Evolutionary conservation across 2,888 invertebrate genomes (phyloP), one percentile per base, ranked within the genome.

Genomic region (Cerastis rubricosa): DNA sequence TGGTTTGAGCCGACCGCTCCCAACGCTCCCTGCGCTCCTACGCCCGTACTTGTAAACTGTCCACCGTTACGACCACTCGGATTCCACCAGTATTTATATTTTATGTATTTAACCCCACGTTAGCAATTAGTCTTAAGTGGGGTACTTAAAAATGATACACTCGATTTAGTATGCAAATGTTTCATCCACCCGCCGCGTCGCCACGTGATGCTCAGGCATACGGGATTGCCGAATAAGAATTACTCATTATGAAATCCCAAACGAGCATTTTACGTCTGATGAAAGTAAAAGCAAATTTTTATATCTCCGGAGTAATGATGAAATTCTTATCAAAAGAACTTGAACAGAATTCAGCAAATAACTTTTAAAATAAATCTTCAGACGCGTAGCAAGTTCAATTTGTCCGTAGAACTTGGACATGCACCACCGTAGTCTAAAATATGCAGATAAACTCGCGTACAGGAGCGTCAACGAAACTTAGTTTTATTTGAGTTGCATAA

Each of bases 401-500:
- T 87, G 84, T 83, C 80, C 75, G 76, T 80, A 80, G 80, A 92
- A 91, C 87, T 91, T 89, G 84, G 81, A 80, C 85, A 85, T 81
- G 85, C 89, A 84, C 71, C 74, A 71, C 81, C 78, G 79, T 80
- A 74, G 72, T 84, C 81, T 87, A 83, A 89, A 89, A 89, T 87
- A 85, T 88, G 87, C 81, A 88, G 88, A 89, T 90, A 91, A 89
- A 91, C 88, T 88, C 89, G 83, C 88, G 87, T 87, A 81, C 85
- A 86, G 81, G 85, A 88, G 85, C 87, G 88, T 86, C 90, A 90
- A 88, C 83, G 85, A 85, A 91, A 91, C 90, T 92, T 88, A 91
- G 89, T 91, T 91, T 89, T 90, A 92, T 93, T 91, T 91, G 88
- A 91, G 89, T 92, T 89, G 86, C 86, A 84, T 90, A 89, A 90